Base-by-base conservation (phyloP, 1,140 invertebrate genomes). In the Batillaria attramentaria region DNA sequence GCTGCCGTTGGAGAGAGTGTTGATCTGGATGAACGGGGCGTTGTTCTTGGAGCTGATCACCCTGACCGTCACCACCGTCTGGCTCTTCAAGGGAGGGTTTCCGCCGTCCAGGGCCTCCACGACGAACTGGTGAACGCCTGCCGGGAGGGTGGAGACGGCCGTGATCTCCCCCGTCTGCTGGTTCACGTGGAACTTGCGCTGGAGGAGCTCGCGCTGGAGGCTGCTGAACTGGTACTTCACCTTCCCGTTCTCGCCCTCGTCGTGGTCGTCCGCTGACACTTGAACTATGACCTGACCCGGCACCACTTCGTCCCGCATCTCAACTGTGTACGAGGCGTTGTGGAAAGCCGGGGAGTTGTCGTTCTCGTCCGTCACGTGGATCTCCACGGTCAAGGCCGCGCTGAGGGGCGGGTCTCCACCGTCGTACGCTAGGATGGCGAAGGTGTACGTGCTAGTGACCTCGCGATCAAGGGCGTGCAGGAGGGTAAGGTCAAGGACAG, bases 91-190 rank as follows among this genome's bases (percentile, higher is more conserved):
- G 43, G 95, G 91, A 0, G 96, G 97, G 18, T 94, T 94, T 1
- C 97, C 97, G 83, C 98, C 95, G 92, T 99, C 97, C 72, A 96
- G 93, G 10, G 97, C 97, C 87, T 97, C 97, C 0, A 99, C 96
- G 0, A 97, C 98, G 85, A 98, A 96, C 16, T 81, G 65, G 3
- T 46, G 76, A 16, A 68, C n/a, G 42, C 85, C 84, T 13, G 80
- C 70, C n/a, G 69, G 75, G 24, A 86, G 79, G 20, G 72, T 66
- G 13, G 79, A 75, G 16, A 81, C 76, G 10, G 84, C 74, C 31
- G 78, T 82, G 68, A 87, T 81, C 35, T 82, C 83, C 13, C 89
- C 89, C 37, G 84, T 86, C 28, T 68, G 57, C 28, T 72, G n/a
- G 74, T 88, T 76, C 50, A 87, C 82, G 37, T 73, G 77, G 75